Evolutionary conservation across 2,797 vertebrate species (phyloP).

Genomic region (Stomatorhinus walkeri): DNA sequence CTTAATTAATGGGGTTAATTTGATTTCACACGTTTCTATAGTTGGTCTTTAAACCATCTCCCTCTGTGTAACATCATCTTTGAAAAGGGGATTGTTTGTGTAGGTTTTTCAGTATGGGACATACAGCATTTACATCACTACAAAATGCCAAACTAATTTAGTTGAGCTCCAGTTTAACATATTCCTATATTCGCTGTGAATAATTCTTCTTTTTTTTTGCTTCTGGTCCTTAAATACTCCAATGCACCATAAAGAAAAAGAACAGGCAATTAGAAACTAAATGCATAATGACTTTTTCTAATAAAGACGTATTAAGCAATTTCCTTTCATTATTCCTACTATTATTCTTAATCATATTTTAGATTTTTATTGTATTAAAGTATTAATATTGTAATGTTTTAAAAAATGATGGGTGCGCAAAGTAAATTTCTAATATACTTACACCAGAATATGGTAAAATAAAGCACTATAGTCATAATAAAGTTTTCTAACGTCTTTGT

Average conservation of each 20-base stretch:
- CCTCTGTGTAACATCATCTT: not conserved
- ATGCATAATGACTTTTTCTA: not conserved
- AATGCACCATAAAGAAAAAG: not conserved
- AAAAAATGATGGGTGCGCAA: not conserved
- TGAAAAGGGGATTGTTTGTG: not conserved
- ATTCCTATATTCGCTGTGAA: not conserved
- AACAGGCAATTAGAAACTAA: not conserved
- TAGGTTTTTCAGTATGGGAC: not conserved
- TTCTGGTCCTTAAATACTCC: not conserved
- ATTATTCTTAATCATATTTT: not conserved
- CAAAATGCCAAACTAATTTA: not conserved
- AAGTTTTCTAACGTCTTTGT: not conserved
- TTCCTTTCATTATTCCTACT: not conserved
- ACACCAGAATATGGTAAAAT: not conserved
- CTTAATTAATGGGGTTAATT: not conserved
- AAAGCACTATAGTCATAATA: not conserved
- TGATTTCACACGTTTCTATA: slow-evolving; percentile 4
- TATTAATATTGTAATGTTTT: not conserved
- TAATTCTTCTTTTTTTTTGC: not conserved
- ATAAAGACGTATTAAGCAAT: not conserved
- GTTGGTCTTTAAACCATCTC: not conserved
- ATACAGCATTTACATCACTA: not conserved
- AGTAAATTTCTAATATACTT: not conserved
- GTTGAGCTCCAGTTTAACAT: not conserved
- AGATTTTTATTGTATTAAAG: not conserved